phyloP scores from a whole-genome alignment of 2,888 invertebrate genomes.

The Andrena dorsata region DNA sequence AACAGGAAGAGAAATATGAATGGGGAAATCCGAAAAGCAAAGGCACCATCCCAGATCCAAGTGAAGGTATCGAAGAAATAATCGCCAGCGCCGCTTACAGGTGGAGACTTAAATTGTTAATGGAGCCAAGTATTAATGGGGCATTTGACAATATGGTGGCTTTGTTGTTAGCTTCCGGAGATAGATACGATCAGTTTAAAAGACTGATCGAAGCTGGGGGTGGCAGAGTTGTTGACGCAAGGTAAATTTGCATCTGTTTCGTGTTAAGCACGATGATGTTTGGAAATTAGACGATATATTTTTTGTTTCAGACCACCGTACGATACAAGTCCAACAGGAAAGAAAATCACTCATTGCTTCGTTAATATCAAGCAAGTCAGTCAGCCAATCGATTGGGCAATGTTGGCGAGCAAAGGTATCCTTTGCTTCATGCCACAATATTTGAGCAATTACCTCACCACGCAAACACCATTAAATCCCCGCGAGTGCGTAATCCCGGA shows the following conservation, averaged over 20 bases:
- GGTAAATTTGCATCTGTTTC: constrained; percentile 83
- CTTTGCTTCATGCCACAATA: constrained; percentile 89
- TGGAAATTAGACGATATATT: not conserved
- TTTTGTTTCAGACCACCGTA: constrained; percentile 79
- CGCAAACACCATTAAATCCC: constrained; percentile 74
- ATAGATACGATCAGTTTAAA: constrained; percentile 88
- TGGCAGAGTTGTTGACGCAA: constrained; percentile 88
- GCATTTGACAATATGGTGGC: constrained; percentile 85
- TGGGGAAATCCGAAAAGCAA: constrained; percentile 92
- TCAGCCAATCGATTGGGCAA: constrained; percentile 86
- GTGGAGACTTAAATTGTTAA: constrained; percentile 89
- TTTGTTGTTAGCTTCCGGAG: constrained; percentile 87
- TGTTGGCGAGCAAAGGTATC: constrained; percentile 86
- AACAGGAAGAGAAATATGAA: constrained; percentile 92
- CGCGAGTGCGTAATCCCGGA: constrained; percentile 81
- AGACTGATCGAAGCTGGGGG: constrained; percentile 92
- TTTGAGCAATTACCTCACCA: constrained; percentile 87
- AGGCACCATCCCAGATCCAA: constrained; percentile 85
- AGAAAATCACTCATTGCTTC: constrained; percentile 90
- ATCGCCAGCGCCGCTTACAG: constrained; percentile 88
- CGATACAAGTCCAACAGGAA: constrained; percentile 77
- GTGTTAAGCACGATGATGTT: constrained; percentile 1
- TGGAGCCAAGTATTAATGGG: constrained; percentile 80
- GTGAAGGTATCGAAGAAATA: constrained; percentile 83
- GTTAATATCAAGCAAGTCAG: constrained; percentile 87